Conservation (phyloP, 2,888 invertebrate species). For the Rutpela maculata region DNA sequence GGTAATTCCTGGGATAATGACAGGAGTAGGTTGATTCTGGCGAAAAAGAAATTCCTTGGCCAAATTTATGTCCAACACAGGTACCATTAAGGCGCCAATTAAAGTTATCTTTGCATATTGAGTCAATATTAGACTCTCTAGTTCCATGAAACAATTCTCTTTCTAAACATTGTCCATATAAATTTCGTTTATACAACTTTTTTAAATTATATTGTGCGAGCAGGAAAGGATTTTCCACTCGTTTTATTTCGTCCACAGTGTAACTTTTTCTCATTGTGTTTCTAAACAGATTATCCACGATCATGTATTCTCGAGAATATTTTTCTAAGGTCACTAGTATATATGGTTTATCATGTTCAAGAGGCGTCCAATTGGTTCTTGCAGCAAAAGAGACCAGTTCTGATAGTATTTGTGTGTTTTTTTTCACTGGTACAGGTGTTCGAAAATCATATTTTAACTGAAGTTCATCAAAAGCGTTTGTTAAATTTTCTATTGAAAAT, state of each 20-base stretch:
- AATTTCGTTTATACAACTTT: conserved; percentile 23
- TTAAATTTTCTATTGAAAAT: not conserved
- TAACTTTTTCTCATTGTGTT: conserved; percentile 10
- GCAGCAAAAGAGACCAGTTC: not conserved
- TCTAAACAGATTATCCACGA: not conserved
- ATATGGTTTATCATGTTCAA: not conserved
- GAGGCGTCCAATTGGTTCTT: not conserved
- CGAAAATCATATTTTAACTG: not conserved
- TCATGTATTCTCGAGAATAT: not conserved
- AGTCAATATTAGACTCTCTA: conserved; percentile 17
- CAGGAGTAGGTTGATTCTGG: conserved; percentile 30
- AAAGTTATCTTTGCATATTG: conserved; percentile 41
- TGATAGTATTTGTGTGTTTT: conserved; percentile 22
- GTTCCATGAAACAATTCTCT: conserved; percentile 45
- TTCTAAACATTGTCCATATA: conserved; percentile 13
- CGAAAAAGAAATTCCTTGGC: conserved; percentile 43
- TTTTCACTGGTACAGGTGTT: not conserved
- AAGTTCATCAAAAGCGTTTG: not conserved
- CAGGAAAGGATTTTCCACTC: conserved; percentile 30
- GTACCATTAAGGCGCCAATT: conserved; percentile 42
- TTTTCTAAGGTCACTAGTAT: not conserved
- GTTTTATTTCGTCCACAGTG: conserved; percentile 11
- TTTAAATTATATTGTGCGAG: conserved; percentile 30
- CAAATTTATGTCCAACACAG: conserved; percentile 35
- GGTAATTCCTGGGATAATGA: conserved; percentile 29